Percentiles rank a stretch among this genome's conserved stretches.
phyloP scores from a whole-genome alignment of 2,888 invertebrate species.

The Trachelus tabidus region DNA sequence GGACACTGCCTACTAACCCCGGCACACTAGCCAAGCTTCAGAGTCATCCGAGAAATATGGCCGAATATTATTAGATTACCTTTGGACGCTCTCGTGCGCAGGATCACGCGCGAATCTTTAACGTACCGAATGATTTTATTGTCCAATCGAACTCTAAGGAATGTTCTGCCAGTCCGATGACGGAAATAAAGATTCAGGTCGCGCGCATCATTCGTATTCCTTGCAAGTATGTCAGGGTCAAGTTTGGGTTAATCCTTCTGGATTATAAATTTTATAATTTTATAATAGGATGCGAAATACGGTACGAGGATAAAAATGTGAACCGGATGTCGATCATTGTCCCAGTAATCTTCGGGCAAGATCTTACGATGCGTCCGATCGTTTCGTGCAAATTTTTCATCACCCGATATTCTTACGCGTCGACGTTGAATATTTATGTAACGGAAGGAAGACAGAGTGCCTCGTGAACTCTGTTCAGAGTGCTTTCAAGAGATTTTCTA shows the following conservation, averaged over 20 bases:
- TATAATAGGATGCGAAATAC: neutral
- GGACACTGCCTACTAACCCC: constrained; percentile 38
- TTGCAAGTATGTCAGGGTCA: neutral
- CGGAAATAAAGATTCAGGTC: neutral
- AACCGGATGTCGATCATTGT: neutral
- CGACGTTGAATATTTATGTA: neutral
- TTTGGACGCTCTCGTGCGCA: constrained; percentile 33
- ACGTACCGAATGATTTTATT: neutral
- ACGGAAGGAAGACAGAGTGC: neutral
- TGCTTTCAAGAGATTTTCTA: neutral
- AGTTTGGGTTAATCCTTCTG: neutral
- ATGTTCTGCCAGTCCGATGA: neutral
- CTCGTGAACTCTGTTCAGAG: neutral
- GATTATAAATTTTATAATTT: neutral
- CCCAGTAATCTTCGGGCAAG: neutral
- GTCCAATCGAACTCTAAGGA: neutral
- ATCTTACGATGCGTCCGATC: neutral
- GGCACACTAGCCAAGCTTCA: constrained; percentile 41
- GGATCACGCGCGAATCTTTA: constrained; percentile 11
- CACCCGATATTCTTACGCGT: neutral
- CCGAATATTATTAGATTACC: constrained; percentile 54
- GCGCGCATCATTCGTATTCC: neutral
- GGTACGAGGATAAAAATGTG: neutral
- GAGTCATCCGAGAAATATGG: constrained; percentile 48
- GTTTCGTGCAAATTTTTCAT: neutral